Evolutionary conservation across 2,797 vertebrate genomes (phyloP), one percentile per base, ranked within the genome.

Genomic region (Scolopax rusticola): DNA sequence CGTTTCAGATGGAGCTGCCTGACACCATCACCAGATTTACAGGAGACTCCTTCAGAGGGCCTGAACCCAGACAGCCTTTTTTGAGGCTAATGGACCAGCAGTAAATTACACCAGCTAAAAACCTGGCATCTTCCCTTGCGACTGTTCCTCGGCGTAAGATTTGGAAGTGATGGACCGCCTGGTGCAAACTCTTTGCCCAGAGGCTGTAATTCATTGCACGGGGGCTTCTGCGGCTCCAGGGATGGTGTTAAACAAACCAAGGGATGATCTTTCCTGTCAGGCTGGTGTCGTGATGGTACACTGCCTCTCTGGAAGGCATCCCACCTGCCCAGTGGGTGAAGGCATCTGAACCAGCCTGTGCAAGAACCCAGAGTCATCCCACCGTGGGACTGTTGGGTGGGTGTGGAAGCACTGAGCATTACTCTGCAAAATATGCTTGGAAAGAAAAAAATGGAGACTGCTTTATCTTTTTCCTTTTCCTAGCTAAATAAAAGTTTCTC

Each of bases 201-300:
- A 15, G 0, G 1, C 65, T 57, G 33, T 68, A 69, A 77, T 48
- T 93, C 75, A 64, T 59, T 7, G 48, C 18, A 4, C 7, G 9
- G 6, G 65, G 36, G 28, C 32, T 28, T 92, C 84, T 74, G 61
- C 0, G 5, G 5, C 41, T 48, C 41, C 53, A 27, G 57, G 60
- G 70, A 15, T 3, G 23, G 17, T 28, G 15, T 73, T 74, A 14
- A 78, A 89, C 40, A 45, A 83, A 11, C 17, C 21, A 4, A 80
- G 40, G 65, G 71, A 73, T 73, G 75, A 64, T 43, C 24, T 65
- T 13, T 51, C 7, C 51, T 6, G 54, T 30, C 59, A 67, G 59
- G 32, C n/a, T 0, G 4, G 60, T 3, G 13, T 6, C 11, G 6
- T 32, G 21, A 21, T 0, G 2, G 30, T 5, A 3, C 2, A 3